These are phyloP conservation scores for Megaptera novaeangliae DNA, from an alignment of 2,113 vertebrate species.

Conservation along the genomic window DNA sequence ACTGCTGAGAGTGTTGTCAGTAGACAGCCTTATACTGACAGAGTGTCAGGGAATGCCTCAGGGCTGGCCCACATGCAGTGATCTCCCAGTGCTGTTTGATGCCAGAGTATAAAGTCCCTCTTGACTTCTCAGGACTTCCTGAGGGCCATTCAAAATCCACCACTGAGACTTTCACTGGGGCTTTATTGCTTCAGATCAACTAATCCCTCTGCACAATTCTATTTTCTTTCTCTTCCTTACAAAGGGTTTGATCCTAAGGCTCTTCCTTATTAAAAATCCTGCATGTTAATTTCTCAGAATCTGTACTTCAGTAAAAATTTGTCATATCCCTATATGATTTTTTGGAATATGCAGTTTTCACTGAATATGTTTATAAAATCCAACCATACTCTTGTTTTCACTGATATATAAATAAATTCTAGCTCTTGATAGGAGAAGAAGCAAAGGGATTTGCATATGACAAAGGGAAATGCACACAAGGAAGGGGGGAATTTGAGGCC, in stretches of 20 bases:
- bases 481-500: not conserved
- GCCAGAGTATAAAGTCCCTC: not conserved
- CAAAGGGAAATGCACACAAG: not conserved
- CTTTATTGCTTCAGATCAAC: not conserved
- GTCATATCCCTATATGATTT: not conserved
- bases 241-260: not conserved
- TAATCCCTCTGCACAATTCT: not conserved
- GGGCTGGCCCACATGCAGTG: not conserved
- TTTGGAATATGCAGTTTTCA: not conserved
- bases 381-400: not conserved
- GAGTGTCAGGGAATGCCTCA: not conserved
- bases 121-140: not conserved
- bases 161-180: not conserved
- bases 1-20: not conserved
- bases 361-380: not conserved
- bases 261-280: not conserved
- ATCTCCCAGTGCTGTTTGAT: not conserved
- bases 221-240: not conserved
- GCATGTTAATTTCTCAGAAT: not conserved
- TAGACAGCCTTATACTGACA: not conserved
- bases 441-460: not conserved
- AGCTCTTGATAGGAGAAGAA: not conserved
- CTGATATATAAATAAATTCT: not conserved
- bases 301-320: not conserved
- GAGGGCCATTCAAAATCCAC: not conserved